Conservation (phyloP, 2,888 invertebrate species). For the Maniola hyperantus region DNA sequence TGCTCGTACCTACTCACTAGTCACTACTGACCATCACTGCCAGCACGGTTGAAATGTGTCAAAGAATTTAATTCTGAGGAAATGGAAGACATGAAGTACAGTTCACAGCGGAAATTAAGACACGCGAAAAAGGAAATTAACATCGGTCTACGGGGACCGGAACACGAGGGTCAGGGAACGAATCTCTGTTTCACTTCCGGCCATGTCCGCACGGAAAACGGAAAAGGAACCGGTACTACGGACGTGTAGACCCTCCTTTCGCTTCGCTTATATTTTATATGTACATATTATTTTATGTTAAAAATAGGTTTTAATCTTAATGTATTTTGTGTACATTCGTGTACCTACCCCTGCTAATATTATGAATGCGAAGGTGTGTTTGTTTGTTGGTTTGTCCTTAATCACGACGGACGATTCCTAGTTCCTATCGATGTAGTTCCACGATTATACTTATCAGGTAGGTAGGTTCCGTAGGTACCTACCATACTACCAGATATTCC, state of each 20-base stretch:
- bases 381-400: too few relatives aligned
- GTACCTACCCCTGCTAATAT: too few relatives aligned
- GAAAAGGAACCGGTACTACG: constrained; percentile 55
- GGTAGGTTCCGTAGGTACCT: too few relatives aligned
- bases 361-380: too few relatives aligned
- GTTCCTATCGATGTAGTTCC: too few relatives aligned
- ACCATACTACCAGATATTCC: too few relatives aligned
- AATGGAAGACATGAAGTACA: constrained; percentile 42
- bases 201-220: constrained; percentile 59
- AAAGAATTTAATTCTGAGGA: constrained; percentile 47
- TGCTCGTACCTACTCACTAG: too few relatives aligned
- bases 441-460: too few relatives aligned
- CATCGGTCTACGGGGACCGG: constrained; percentile 67
- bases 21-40: too few relatives aligned
- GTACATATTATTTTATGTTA: constrained; percentile 4
- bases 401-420: too few relatives aligned
- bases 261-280: constrained; percentile 11
- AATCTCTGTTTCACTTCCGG: constrained; percentile 70
- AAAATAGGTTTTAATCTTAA: not conserved
- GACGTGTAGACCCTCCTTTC: constrained; percentile 39
- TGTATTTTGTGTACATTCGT: too few relatives aligned
- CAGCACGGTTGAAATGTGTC: not conserved
- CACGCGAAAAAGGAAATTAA: constrained; percentile 80
- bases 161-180: constrained; percentile 59
- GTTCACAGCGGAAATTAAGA: constrained; percentile 73